Conservation (phyloP, 2,888 invertebrate genomes). For the Desoria tigrina region DNA sequence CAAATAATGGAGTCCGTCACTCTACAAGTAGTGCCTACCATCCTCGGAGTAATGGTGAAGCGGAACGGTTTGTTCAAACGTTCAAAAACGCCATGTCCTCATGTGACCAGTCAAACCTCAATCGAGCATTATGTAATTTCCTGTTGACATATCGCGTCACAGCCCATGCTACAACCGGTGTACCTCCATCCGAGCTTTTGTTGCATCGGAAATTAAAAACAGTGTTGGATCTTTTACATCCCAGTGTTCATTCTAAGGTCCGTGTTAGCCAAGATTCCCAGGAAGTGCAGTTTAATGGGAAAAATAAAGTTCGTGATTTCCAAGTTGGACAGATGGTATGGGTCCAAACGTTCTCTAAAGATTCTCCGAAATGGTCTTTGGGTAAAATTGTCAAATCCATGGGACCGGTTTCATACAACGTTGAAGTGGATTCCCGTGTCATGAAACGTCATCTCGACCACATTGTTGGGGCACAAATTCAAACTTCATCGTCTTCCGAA, state of each 20-base stretch:
- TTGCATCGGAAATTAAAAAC: constrained; percentile 13
- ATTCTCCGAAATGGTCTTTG: constrained; percentile 25
- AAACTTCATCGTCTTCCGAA: too few species aligned
- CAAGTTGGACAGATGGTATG: constrained; percentile 10
- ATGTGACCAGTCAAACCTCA: neutral
- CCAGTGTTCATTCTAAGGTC: neutral
- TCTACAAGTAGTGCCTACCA: too few species aligned
- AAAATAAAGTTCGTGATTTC: constrained; percentile 8
- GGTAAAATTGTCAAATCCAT: constrained; percentile 4
- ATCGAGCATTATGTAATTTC: constrained; percentile 4
- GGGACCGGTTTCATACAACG: constrained; percentile 22
- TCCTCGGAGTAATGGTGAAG: constrained; percentile 29
- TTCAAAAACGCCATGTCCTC: constrained; percentile 1
- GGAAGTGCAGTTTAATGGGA: neutral
- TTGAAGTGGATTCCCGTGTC: neutral
- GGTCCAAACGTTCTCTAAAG: constrained; percentile 16
- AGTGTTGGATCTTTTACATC: constrained; percentile 18
- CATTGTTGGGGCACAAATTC: neutral
- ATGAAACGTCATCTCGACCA: constrained; percentile 17
- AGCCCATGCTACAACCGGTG: constrained; percentile 21
- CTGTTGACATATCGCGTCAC: constrained; percentile 14
- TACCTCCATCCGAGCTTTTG: constrained; percentile 16
- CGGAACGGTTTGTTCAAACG: constrained; percentile 21
- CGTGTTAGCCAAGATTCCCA: constrained; percentile 3
- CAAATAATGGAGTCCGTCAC: constrained; percentile 24